These are phyloP conservation scores for Chelonia mydas DNA, from an alignment of 2,797 vertebrate species.

Conservation along the genomic window DNA sequence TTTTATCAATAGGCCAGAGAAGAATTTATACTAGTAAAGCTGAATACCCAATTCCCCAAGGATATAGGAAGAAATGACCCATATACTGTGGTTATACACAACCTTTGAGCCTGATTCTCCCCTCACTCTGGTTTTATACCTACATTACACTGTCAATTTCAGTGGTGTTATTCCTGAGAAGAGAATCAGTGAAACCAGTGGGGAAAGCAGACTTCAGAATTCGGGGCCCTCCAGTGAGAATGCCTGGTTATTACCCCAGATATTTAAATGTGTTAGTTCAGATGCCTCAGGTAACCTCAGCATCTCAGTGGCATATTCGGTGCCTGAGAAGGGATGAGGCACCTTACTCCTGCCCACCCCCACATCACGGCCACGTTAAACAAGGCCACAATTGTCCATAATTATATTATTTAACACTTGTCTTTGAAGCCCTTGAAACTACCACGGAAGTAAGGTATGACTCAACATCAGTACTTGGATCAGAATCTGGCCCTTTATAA, in stretches of 20 bases:
- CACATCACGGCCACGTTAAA: not conserved
- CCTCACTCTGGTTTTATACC: constrained; percentile 6
- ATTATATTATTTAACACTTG: not conserved
- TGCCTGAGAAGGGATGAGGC: not conserved
- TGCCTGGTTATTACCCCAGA: not conserved
- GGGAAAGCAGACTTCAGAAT: not conserved
- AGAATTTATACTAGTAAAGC: not conserved
- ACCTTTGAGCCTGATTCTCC: constrained; percentile 10
- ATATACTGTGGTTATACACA: not conserved
- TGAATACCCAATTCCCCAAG: constrained; percentile 19
- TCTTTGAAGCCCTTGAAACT: not conserved
- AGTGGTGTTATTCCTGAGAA: not conserved
- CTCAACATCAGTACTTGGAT: not conserved
- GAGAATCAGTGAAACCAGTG: not conserved
- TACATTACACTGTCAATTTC: not conserved
- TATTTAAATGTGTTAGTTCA: not conserved
- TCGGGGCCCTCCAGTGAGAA: not conserved
- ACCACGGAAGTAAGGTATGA: not conserved
- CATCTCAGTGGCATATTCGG: not conserved
- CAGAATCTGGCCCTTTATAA: not conserved
- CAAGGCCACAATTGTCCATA: not conserved
- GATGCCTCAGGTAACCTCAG: not conserved
- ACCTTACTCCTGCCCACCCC: not conserved
- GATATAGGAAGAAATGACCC: not conserved
- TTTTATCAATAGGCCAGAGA: not conserved